Evolutionary conservation across 2,888 invertebrate genomes (phyloP), one percentile per base, ranked within the genome.

Genomic region (Diloba caeruleocephala): DNA sequence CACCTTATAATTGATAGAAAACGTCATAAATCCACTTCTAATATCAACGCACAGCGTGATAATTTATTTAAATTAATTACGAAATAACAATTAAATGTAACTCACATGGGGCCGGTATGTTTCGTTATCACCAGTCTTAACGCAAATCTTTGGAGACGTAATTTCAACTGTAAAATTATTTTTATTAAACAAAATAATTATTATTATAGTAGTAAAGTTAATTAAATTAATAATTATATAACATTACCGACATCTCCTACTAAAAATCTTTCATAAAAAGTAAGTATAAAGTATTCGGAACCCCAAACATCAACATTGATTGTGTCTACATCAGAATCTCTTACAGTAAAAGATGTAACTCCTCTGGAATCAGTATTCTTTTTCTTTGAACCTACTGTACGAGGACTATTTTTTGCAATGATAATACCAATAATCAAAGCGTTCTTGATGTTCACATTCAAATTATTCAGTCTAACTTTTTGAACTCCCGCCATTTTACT

Each of bases 281-380:
- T 94, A 29, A 94, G 90, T 13, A 97, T 90, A 73, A 93, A 95
- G 61, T 95, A 94, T 50, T 94, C 93, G 3, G 94, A 92, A 2
- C 97, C 97, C 97, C 97, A 97, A 58, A 95, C 96, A 56, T 96
- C 96, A 10, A 95, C 95, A 80, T 97, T 97, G 36, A 97, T 96
- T 3, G 96, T 95, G 80, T 96, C 96, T 0, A 94, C 82, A 12
- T 94, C 91, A 0, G 97, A 96, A 87, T 97, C 97, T 59, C 97
- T 94, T 17, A 97, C 63, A 0, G 97, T 97, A 63, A 97, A 96
- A 45, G 95, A 96, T 89, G 96, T 96, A 0, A 97, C 97, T n/a
- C 95, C 96, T 64, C 95, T 94, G 21, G 89, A 86, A 48, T 94
- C 94, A 14, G 89, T 90, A 64, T 87, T 92, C 80, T 94, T 92